These are phyloP conservation scores for Flexamia atlantica DNA, from an alignment of 2,888 invertebrate genomes.

Conservation along the genomic window DNA sequence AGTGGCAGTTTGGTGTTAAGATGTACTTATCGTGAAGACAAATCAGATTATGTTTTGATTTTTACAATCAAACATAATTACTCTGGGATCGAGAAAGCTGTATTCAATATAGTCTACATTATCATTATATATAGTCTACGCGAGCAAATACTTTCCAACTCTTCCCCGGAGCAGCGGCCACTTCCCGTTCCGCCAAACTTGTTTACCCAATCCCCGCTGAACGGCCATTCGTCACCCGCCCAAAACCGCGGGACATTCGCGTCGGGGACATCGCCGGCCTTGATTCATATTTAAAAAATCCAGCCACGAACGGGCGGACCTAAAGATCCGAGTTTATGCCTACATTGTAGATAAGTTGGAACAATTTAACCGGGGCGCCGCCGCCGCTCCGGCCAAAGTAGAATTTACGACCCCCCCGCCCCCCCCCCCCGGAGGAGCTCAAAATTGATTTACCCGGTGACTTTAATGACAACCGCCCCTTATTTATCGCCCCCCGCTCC, in stretches of 20 bases:
- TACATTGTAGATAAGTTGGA: slow-evolving; percentile 49
- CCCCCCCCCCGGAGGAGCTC: neutral
- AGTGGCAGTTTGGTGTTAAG: no score
- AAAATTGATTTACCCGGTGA: slow-evolving; percentile 42
- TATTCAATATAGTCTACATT: no score
- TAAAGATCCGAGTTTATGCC: slow-evolving; percentile 53
- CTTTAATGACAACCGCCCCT: slow-evolving; percentile 55
- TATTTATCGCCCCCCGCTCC: slow-evolving; percentile 33
- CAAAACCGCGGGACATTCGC: neutral
- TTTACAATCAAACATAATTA: no score
- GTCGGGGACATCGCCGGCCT: neutral
- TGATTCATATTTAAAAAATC: slow-evolving; percentile 36
- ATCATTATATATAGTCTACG: no score
- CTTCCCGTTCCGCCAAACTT: no score
- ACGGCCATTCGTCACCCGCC: slow-evolving; percentile 1
- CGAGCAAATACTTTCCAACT: no score
- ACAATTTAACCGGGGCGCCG: slow-evolving; percentile 54
- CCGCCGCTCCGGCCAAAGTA: slow-evolving; percentile 34
- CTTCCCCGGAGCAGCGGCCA: neutral
- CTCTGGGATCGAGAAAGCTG: no score
- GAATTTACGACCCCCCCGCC: slow-evolving; percentile 26
- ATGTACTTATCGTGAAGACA: no score
- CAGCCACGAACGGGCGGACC: neutral
- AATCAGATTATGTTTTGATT: no score
- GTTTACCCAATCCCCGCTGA: slow-evolving; percentile 6